Base-by-base conservation (phyloP, 2,797 vertebrate species). In the Sitta carolinensis region DNA sequence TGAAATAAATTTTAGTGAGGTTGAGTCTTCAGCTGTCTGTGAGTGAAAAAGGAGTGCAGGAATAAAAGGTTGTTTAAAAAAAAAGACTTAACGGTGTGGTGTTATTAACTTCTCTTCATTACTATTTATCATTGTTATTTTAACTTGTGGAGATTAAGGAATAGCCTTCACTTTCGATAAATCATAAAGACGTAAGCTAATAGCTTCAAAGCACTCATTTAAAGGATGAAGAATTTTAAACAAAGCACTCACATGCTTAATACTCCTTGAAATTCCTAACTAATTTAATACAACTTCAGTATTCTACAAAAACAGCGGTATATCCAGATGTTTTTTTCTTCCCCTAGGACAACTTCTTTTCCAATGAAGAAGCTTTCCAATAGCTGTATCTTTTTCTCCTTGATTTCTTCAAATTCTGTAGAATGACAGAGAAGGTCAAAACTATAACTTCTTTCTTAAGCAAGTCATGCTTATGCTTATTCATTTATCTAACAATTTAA, bases 121-220 rank as follows among this genome's bases (percentile, higher is more conserved):
- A 27, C 10, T 77, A 77, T 85, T 90, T 86, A 18, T 78, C 69
- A 40, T 91, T 92, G 48, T 68, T 95, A 73, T 84, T 79, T 79
- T 92, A 40, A 62, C 30, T 59, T 82, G 19, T 42, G 20, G 38
- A 93, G 38, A 55, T 55, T 76, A 73, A 80, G 36, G 25, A 54
- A 19, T 83, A 72, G 20, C 30, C 30, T 84, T 90, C n/a, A 61
- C 10, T 76, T 94, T 69, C 0, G 1, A 79, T 72, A 82, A 92
- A 78, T 66, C 48, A 62, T 66, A 40, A 62, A 80, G 29, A 54
- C 40, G 13, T 45, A 85, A 67, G 21, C 5, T 70, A 88, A 91
- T n/a, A 83, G 16, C 13, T 70, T 69, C 38, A 81, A 80, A 81
- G 7, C 2, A 6, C 11, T 90, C 13, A 52, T 80, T 85, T 79